A percentile compares a stretch with the other conserved stretches of the same genome.
phyloP scores from a whole-genome alignment of 1,140 invertebrate species.

The Batillaria attramentaria region DNA sequence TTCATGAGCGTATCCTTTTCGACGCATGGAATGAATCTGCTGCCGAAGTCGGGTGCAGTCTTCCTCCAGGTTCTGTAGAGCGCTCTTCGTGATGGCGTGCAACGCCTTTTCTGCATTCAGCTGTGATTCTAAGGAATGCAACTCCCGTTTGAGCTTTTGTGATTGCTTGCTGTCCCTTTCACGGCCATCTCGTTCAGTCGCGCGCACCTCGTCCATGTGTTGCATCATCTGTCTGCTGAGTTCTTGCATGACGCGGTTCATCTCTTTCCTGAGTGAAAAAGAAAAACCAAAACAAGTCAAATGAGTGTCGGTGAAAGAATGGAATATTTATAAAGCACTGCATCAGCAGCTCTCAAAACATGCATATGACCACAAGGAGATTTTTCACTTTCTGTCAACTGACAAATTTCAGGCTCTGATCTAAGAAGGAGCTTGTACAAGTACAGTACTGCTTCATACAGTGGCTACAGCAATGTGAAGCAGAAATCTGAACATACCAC shows the following conservation, averaged over 20 bases:
- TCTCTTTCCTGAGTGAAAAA: constrained; percentile 67
- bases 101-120: constrained; percentile 63
- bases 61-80: constrained; percentile 61
- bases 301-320: too few relatives aligned
- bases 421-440: background rate
- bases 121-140: constrained; percentile 54
- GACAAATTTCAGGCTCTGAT: background rate
- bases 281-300: background rate
- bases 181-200: constrained; percentile 37
- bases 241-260: constrained; percentile 64
- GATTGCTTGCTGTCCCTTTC: constrained; percentile 42
- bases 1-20: constrained; percentile 44
- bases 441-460: background rate
- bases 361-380: background rate
- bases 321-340: too few relatives aligned
- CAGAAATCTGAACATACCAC: constrained; percentile 47
- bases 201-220: constrained; percentile 52
- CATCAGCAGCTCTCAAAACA: too few relatives aligned
- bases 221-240: constrained; percentile 59
- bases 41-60: constrained; percentile 60
- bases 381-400: background rate
- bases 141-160: constrained; percentile 46
- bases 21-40: constrained; percentile 49
- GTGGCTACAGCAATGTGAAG: background rate
- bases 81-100: constrained; percentile 61